A percentile compares a stretch with the other conserved stretches of the same genome.
Evolutionary conservation across 2,113 vertebrate species (phyloP).

Genomic region (Lasiurus cinereus): DNA sequence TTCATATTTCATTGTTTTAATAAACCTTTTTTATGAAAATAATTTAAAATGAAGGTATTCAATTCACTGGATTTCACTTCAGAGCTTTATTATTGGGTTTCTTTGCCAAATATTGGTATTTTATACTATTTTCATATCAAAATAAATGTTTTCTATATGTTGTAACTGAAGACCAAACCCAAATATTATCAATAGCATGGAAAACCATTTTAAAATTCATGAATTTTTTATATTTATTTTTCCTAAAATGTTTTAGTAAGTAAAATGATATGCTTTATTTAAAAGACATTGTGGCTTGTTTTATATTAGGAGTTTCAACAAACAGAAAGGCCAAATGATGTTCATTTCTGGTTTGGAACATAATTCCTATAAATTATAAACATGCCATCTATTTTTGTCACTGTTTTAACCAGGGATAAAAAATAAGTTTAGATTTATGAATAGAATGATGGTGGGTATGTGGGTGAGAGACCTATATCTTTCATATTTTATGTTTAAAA

Average conservation of each 20-base stretch:
- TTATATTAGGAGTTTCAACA: conserved; percentile 37
- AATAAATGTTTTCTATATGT: conserved; percentile 15
- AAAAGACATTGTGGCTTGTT: conserved; percentile 2
- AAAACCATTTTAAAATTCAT: not conserved
- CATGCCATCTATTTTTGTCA: not conserved
- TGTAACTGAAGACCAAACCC: not conserved
- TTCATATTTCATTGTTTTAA: conserved; percentile 44
- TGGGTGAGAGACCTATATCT: not conserved
- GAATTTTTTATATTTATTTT: conserved; percentile 42
- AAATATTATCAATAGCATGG: not conserved
- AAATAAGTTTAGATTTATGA: conserved; percentile 46
- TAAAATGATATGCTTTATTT: conserved; percentile 35
- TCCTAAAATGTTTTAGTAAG: not conserved
- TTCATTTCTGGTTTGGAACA: conserved; percentile 46
- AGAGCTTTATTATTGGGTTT: conserved; percentile 8
- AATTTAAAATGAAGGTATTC: conserved; percentile 58
- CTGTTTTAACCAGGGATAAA: not conserved
- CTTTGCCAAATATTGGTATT: conserved; percentile 13
- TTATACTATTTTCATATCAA: not conserved
- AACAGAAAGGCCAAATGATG: conserved; percentile 16
- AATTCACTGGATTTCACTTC: not conserved
- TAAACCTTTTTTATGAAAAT: not conserved
- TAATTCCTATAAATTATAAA: not conserved
- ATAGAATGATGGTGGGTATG: not conserved
- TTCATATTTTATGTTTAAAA: not conserved